Base-by-base conservation (phyloP, 2,113 vertebrate genomes). In the Microtus ochrogaster region DNA sequence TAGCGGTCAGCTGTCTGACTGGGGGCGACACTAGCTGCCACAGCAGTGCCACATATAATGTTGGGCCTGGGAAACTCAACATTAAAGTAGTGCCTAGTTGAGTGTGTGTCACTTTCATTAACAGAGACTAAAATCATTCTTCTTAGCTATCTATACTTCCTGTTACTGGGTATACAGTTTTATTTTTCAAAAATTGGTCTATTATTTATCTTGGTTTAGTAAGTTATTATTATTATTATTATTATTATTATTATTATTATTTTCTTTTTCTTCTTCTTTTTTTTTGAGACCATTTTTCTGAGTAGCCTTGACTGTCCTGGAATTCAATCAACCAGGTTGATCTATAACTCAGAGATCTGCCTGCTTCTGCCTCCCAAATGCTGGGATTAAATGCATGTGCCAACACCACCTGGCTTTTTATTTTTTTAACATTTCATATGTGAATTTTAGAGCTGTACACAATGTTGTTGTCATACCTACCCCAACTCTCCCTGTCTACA, bases 201-300 rank as follows among this genome's bases (percentile, higher is more conserved):
- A 63, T 41, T 44, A 10, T 83, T 83, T 83, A 84, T 30, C 44
- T 84, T 19, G 26, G 16, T 33, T 84, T 44, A 63, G 39, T 44
- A 84, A 84, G 63, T 44, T 83, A 39, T 83, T 26, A 58, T 61
- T 82, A 63, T 65, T 84, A 33, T 33, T 82, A 41, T 65, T 84
- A 44, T 61, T 82, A 63, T 65, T 84, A 33, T 33, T 82, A 41
- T 65, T 84, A 44, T 33, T 30, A 39, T 70, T 6, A 2, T 36
- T 13, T 5, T 17, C 0, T 17, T n/a, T 0, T 30, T 68, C 0
- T 30, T 72, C 7, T 19, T 72, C 1, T 36, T 65, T 28, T 63
- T 33, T 68, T 30, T 68, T 16, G 55, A 55, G 55, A 55, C 55
- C 3, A 73, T 72, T 72, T 72, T 36, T 72, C 70, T 72, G 36